A percentile compares a stretch with the other conserved stretches of the same genome.
Conservation (phyloP, 2,113 vertebrate genomes). For the Rhinoptilus africanus region DNA sequence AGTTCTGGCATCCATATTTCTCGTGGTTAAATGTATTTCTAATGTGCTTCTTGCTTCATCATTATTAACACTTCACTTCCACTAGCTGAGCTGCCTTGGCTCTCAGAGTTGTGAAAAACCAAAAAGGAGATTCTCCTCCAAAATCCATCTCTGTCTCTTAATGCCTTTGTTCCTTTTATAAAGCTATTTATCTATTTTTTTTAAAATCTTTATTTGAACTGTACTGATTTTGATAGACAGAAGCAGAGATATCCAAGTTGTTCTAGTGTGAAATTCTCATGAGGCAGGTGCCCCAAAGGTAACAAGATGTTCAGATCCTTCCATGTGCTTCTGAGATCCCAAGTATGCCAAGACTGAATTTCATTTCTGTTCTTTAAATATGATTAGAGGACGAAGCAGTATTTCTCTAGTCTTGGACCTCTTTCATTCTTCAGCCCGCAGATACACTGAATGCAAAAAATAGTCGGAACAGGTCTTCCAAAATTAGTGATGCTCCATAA, state of each 20-base stretch:
- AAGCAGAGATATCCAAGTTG: background rate
- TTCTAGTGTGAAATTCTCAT: accelerated
- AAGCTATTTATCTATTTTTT: background rate
- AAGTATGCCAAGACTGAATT: background rate
- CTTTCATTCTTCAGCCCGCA: background rate
- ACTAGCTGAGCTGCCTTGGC: background rate
- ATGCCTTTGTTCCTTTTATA: background rate
- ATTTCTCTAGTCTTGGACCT: background rate
- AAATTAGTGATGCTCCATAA: background rate
- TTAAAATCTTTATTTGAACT: background rate
- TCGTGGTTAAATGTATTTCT: background rate
- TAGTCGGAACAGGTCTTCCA: background rate
- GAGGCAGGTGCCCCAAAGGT: background rate
- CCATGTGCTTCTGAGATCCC: background rate
- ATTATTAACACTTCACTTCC: background rate
- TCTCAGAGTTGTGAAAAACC: background rate
- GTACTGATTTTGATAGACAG: background rate
- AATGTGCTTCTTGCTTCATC: background rate
- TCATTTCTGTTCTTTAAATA: background rate
- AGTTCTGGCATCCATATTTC: background rate
- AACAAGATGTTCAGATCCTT: background rate
- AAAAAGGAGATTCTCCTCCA: background rate
- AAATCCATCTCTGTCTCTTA: background rate
- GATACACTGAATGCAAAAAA: background rate
- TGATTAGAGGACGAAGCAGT: background rate